Evolutionary conservation across 2,888 invertebrate species (phyloP), one percentile per base, ranked within the genome.

Genomic region (Platerodrilus igneus): DNA sequence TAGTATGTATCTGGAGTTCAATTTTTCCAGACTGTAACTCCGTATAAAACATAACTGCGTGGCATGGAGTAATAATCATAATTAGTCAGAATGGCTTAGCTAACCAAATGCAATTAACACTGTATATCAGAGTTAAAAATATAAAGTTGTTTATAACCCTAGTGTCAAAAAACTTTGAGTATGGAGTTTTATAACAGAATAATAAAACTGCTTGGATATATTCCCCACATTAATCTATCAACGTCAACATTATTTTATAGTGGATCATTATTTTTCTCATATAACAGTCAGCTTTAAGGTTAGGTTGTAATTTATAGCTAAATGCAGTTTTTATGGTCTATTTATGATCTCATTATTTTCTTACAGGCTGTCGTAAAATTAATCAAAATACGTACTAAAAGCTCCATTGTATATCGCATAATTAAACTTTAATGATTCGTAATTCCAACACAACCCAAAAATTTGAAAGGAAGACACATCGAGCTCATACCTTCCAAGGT

Each of bases 1-100:
- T n/a, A 41, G 55, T 53, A 54, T 54, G 52, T 54, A 55, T 51
- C 53, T 46, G 40, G 45, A 51, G 44, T 41, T 47, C 47, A 48
- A 47, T 39, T 42, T 41, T 47, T 38, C 35, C 28, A 40, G 28
- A 41, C 30, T 16, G 15, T 10, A 15, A 28, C 18, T 14, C 3
- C 10, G 18, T 17, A 11, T 16, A 16, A 28, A 28, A 28, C 10
- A 7, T 28, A 16, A 16, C 1, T 16, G 18, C 28, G 7, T 16
- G 17, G 14, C 6, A 10, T 10, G 28, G 15, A 9, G 15, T 10
- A 17, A 28, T 16, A 28, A 15, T 28, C 9, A 4, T 6, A n/a
- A 28, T 15, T 15, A 15, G 2, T 26, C 5, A 26, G 7, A 23
- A 3, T 25, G 7, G 11, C 11, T 13, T n/a, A 13, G 25, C 11